Base-by-base conservation (phyloP, 1,140 invertebrate genomes). In the Xylocopa sonorina region DNA sequence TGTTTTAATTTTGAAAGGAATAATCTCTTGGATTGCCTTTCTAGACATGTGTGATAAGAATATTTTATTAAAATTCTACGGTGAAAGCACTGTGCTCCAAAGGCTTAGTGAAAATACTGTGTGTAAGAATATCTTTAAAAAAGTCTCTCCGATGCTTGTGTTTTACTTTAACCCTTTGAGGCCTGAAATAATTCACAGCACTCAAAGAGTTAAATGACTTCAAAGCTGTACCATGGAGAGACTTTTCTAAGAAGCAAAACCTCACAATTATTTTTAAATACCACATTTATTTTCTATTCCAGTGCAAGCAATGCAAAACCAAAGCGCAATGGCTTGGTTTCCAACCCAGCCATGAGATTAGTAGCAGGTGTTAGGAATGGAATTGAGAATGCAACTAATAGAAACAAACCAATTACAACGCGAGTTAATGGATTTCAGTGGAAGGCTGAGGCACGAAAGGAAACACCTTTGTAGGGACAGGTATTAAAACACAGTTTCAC, bases 281-380 rank as follows among this genome's bases (percentile, higher is more conserved):
- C 24, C 29, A 7, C 14, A 66, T 24, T 34, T 80, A 21, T 38
- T 48, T 78, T 76, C 32, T 75, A 53, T 91, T 90, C 71, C 71
- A 93, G 92, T 76, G 88, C 85, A 69, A 93, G 91, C 71, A 93
- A 93, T 90, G 89, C 94, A 81, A 96, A 96, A 91, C 94, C 94
- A 88, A 96, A 96, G 91, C 94, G 97, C 80, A 98, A 98, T 89
- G 97, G 97, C 6, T 97, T 98, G 80, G 97, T 98, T 12, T 98
- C 97, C 5, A 98, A 98, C 91, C 97, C 97, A 50, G 97, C 97
- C 71, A 95, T 97, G 94, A 94, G 96, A 86, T 93, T 97, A 68
- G 94, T 95, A 48, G 94, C 94, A 34, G 94, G 94, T 50, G 96
- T 97, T 82, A 95, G 95, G 87, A 96, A 95, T 90, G 95, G 95